A percentile compares a stretch with the other conserved stretches of the same genome.
These are phyloP conservation scores for Musca vetustissima DNA, from an alignment of 1,140 invertebrate species.

Conservation along the genomic window DNA sequence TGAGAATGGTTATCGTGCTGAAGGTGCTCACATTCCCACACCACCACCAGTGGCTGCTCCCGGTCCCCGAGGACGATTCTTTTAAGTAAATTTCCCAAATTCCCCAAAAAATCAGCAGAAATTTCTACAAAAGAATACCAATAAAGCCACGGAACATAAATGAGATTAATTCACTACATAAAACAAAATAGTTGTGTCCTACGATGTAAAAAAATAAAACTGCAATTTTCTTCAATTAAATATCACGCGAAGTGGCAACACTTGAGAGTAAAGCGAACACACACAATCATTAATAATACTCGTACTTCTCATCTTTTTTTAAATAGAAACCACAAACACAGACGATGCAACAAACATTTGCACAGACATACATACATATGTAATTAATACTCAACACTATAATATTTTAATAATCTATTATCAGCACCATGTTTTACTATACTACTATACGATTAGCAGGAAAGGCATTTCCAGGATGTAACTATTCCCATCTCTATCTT, in stretches of 20 bases:
- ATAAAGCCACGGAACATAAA: too few species aligned
- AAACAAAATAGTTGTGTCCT: background rate
- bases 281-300: constrained; percentile 4
- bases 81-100: constrained; percentile 39
- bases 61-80: constrained; percentile 49
- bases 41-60: constrained; percentile 58
- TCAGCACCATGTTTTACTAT: too few species aligned
- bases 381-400: background rate
- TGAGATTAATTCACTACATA: background rate
- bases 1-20: constrained; percentile 66
- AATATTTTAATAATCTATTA: background rate
- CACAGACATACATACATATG: background rate
- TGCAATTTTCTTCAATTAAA: too few species aligned
- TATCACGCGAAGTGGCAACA: background rate
- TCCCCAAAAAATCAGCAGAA: background rate
- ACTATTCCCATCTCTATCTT: background rate
- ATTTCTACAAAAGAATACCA: background rate
- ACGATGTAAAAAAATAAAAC: constrained; percentile 15
- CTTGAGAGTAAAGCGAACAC: background rate
- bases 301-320: background rate
- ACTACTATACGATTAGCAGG: too few species aligned
- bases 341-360: constrained; percentile 7
- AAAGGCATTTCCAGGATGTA: background rate
- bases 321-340: constrained; percentile 5
- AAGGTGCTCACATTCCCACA: constrained; percentile 60